A percentile compares a stretch with the other conserved stretches of the same genome.
Conservation (phyloP, 2,888 invertebrate genomes). For the Keiferia lycopersicella region DNA sequence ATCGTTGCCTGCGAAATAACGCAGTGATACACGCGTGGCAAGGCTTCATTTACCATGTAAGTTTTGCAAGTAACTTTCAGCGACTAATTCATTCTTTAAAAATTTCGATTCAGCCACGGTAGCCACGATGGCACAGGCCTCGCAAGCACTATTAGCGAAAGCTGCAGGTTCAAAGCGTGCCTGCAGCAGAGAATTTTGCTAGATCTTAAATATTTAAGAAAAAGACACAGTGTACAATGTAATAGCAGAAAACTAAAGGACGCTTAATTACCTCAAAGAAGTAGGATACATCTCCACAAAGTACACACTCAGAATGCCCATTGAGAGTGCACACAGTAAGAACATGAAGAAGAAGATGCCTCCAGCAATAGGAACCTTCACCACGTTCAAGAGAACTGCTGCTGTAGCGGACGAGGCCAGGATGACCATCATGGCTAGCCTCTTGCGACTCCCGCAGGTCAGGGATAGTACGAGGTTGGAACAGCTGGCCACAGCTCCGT, state of each 20-base stretch:
- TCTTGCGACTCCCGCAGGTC: slow-evolving; percentile 65
- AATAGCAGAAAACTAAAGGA: too few species aligned
- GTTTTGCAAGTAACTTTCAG: too few species aligned
- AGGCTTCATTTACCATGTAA: too few species aligned
- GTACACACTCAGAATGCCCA: slow-evolving; percentile 74
- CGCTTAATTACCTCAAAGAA: slow-evolving; percentile 70
- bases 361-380: slow-evolving; percentile 64
- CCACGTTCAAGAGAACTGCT: slow-evolving; percentile 61
- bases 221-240: neutral
- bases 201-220: neutral
- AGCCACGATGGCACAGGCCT: too few species aligned
- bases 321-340: slow-evolving; percentile 66
- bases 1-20: too few species aligned
- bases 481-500: slow-evolving; percentile 68
- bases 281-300: slow-evolving; percentile 76
- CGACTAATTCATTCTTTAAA: too few species aligned
- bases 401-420: slow-evolving; percentile 54
- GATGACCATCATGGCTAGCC: slow-evolving; percentile 67
- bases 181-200: too few species aligned
- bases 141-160: too few species aligned
- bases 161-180: too few species aligned
- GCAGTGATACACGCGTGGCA: too few species aligned
- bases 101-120: too few species aligned
- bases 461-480: slow-evolving; percentile 68
- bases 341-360: slow-evolving; percentile 75